phyloP scores from a whole-genome alignment of 2,113 vertebrate genomes.

The Galeopterus variegatus region DNA sequence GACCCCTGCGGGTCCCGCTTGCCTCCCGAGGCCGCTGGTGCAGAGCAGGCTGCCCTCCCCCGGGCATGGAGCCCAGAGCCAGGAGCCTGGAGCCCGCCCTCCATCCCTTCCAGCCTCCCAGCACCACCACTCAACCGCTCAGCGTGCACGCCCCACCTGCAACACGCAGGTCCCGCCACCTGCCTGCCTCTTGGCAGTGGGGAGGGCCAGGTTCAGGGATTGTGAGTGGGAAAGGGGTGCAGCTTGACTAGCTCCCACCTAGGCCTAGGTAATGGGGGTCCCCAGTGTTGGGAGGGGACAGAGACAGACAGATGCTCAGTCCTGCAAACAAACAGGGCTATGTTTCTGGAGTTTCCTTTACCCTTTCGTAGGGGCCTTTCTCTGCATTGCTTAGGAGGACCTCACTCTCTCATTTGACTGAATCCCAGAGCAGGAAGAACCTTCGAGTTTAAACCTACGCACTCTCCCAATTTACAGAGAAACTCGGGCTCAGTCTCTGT shows the following conservation, averaged over 20 bases:
- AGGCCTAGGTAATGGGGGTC: not conserved
- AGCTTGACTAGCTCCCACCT: not conserved
- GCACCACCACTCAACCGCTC: accelerated
- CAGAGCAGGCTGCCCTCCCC: not conserved
- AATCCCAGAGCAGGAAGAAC: not conserved
- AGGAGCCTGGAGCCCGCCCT: not conserved
- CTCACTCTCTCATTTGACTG: not conserved
- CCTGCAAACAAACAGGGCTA: not conserved
- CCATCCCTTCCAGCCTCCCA: accelerated
- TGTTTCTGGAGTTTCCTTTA: not conserved
- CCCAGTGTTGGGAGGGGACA: not conserved
- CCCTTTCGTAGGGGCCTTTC: not conserved
- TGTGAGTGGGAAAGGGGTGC: not conserved
- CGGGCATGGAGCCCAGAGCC: not conserved
- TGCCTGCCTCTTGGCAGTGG: not conserved
- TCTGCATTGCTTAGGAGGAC: not conserved
- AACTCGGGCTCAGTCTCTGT: not conserved
- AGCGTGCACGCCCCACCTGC: accelerated
- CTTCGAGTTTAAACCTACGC: not conserved
- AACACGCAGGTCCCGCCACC: not conserved
- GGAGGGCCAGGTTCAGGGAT: not conserved
- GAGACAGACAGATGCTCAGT: not conserved
- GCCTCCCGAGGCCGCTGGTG: not conserved
- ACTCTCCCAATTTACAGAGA: not conserved
- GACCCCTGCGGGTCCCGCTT: not conserved